A percentile compares a stretch with the other conserved stretches of the same genome.
Evolutionary conservation across 2,113 vertebrate genomes (phyloP).

Genomic region (Piaya cayana): DNA sequence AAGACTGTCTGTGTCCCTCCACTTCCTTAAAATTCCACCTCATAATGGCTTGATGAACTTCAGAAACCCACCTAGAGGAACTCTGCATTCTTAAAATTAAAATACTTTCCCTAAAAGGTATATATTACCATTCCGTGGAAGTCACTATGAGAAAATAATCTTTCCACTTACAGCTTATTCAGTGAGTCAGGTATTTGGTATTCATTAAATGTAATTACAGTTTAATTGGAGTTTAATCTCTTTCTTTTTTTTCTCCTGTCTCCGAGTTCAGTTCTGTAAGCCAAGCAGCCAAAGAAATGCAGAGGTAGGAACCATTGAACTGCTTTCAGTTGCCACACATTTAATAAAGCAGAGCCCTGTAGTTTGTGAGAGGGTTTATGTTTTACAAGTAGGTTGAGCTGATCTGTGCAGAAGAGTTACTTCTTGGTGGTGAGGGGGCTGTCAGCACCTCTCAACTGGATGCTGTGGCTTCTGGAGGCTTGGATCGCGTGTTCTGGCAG

Average conservation of each 20-base stretch:
- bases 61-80: constrained; percentile 77
- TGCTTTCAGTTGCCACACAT: not conserved
- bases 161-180: constrained; percentile 76
- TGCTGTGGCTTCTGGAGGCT: not conserved
- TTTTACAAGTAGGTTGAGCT: not conserved
- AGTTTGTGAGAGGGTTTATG: not conserved
- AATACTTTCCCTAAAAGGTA: constrained; percentile 83
- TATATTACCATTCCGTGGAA: constrained; percentile 78
- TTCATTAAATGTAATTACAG: constrained; percentile 84
- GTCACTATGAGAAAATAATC: constrained; percentile 78
- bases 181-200: constrained; percentile 79
- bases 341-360: not conserved
- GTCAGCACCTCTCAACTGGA: not conserved
- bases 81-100: constrained; percentile 77
- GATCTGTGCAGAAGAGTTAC: not conserved
- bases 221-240: constrained; percentile 84
- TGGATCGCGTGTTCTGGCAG: not conserved
- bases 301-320: not conserved
- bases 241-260: not conserved
- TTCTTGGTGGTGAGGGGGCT: not conserved
- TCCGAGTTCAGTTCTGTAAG: constrained; percentile 29
- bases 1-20: constrained; percentile 64
- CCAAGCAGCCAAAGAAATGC: not conserved
- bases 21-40: constrained; percentile 77
- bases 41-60: constrained; percentile 81